Evolutionary conservation across 1,140 invertebrate genomes (phyloP).

Genomic region (Globodera rostochiensis): DNA sequence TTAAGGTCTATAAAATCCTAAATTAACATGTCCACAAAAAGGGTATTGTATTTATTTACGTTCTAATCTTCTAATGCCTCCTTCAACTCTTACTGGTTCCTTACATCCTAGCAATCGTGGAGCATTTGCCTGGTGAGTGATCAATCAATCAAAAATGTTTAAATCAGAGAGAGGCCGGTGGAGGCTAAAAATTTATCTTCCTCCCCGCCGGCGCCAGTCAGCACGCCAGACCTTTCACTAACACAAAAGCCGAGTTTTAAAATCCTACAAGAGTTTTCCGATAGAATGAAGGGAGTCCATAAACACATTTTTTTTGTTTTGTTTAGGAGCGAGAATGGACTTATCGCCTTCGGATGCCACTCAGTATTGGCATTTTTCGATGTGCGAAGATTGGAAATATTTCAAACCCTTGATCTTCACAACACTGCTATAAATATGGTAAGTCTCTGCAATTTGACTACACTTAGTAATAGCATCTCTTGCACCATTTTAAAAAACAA

Average conservation of each 20-base stretch:
- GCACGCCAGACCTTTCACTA: slow-evolving; percentile 21
- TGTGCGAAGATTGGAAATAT: slow-evolving; percentile 37
- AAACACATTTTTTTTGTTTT: background rate
- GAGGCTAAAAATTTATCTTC: background rate
- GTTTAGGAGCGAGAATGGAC: slow-evolving; percentile 42
- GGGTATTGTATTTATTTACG: too few relatives aligned
- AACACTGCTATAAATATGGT: slow-evolving; percentile 50
- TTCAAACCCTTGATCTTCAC: slow-evolving; percentile 53
- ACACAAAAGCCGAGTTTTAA: too few relatives aligned
- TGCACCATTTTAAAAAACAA: background rate
- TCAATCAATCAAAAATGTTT: background rate
- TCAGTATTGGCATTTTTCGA: slow-evolving; percentile 44
- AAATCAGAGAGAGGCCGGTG: slow-evolving; percentile 22
- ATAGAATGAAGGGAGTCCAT: too few relatives aligned
- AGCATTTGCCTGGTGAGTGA: slow-evolving; percentile 50
- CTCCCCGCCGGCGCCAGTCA: too few relatives aligned
- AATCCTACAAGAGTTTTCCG: too few relatives aligned
- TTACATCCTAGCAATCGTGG: slow-evolving; percentile 49
- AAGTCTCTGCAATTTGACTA: background rate
- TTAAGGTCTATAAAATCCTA: too few relatives aligned
- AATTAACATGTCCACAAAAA: too few relatives aligned
- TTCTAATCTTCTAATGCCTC: slow-evolving; percentile 18
- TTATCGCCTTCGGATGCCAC: slow-evolving; percentile 49
- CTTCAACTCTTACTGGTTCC: slow-evolving; percentile 42
- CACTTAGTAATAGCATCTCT: background rate